Evolutionary conservation across 2,888 invertebrate species (phyloP).

Genomic region (Phymatocera aterrima): DNA sequence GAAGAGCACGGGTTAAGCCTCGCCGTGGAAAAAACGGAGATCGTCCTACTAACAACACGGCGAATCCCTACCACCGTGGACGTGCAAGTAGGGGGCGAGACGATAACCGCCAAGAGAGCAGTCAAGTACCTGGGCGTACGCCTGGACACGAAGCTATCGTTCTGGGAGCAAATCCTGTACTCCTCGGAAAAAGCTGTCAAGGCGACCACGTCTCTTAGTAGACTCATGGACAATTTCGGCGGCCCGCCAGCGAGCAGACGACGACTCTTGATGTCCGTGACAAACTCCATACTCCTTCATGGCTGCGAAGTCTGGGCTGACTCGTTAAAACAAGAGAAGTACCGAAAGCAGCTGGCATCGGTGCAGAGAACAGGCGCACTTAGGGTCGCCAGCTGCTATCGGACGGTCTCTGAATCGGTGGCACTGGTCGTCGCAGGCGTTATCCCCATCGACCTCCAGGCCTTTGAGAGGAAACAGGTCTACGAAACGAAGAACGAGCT

Average conservation of each 20-base stretch:
- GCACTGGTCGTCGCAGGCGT: conserved; percentile 51
- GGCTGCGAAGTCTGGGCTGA: conserved; percentile 49
- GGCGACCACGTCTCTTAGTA: conserved; percentile 44
- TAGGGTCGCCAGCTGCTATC: conserved; percentile 50
- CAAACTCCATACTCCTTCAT: conserved; percentile 53
- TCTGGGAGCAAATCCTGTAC: conserved; percentile 46
- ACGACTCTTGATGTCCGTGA: conserved; percentile 49
- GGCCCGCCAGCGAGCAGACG: conserved; percentile 49
- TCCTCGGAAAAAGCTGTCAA: conserved; percentile 43
- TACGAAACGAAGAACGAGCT: not conserved
- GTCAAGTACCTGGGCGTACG: conserved; percentile 53
- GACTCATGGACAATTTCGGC: conserved; percentile 55
- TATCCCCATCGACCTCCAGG: conserved; percentile 51
- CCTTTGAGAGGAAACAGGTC: conserved; percentile 43
- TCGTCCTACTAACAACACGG: conserved; percentile 50
- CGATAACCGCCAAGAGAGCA: conserved; percentile 51
- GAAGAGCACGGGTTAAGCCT: conserved; percentile 47
- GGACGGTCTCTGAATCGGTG: conserved; percentile 54
- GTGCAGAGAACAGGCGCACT: conserved; percentile 51
- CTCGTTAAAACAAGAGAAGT: conserved; percentile 41
- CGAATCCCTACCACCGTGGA: conserved; percentile 48
- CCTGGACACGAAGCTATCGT: conserved; percentile 51
- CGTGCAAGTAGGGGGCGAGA: conserved; percentile 44
- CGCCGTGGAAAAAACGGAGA: conserved; percentile 53
- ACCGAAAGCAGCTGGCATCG: conserved; percentile 47